Evolutionary conservation across 1,140 invertebrate genomes (phyloP).

Genomic region (Rhyzopertha dominica): DNA sequence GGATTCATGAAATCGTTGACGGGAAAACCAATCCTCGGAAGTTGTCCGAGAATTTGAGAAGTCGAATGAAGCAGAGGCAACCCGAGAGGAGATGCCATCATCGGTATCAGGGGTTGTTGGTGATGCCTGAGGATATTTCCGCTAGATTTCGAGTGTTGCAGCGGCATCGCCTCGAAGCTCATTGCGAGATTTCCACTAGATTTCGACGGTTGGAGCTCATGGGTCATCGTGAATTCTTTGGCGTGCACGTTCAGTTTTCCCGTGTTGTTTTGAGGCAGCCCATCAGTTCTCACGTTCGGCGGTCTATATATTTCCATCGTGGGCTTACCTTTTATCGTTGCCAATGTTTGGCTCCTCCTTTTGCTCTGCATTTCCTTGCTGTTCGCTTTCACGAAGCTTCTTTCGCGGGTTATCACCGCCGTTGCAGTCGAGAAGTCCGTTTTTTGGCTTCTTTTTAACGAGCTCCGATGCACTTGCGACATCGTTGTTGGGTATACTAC

Average conservation of each 20-base stretch:
- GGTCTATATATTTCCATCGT: conserved; percentile 83
- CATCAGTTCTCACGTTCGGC: conserved; percentile 61
- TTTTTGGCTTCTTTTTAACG: conserved; percentile 40
- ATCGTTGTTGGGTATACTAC: no score
- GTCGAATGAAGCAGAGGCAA: conserved; percentile 48
- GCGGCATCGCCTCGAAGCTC: conserved; percentile 42
- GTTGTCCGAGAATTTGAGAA: conserved; percentile 38
- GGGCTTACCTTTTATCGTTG: conserved; percentile 63
- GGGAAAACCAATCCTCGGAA: conserved; percentile 45
- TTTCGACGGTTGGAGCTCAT: conserved; percentile 56
- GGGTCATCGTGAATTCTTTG: conserved; percentile 76
- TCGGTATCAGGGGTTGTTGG: conserved; percentile 40
- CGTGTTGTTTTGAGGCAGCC: conserved; percentile 31
- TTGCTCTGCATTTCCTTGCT: conserved; percentile 43
- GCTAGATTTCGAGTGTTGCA: conserved; percentile 59
- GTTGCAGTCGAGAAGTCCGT: conserved; percentile 33
- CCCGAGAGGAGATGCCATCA: conserved; percentile 34
- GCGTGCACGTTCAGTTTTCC: conserved; percentile 74
- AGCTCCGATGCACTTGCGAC: conserved; percentile 10
- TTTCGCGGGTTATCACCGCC: conserved; percentile 31
- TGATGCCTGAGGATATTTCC: conserved; percentile 53
- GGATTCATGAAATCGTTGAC: conserved; percentile 28
- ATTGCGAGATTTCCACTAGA: conserved; percentile 58
- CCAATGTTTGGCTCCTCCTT: conserved; percentile 53
- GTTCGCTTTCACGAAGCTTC: conserved; percentile 39